Percentiles rank a stretch among this genome's conserved stretches.
phyloP scores from a whole-genome alignment of 2,113 vertebrate species.

The Ciconia boyciana region DNA sequence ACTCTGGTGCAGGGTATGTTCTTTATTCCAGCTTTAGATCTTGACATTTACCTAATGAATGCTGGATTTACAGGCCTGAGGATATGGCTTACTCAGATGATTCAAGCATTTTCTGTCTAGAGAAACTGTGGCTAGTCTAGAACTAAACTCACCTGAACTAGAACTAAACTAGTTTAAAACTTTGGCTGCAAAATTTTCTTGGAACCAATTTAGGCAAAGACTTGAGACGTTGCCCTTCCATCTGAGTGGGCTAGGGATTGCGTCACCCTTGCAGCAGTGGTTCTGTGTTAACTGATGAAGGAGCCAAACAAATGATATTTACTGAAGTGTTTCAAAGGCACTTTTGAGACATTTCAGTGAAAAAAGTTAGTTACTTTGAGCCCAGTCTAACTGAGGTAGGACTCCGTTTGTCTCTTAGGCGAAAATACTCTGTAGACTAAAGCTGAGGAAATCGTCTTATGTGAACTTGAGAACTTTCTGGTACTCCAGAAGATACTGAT shows the following conservation, averaged over 20 bases:
- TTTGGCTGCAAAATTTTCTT: background rate
- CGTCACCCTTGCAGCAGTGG: background rate
- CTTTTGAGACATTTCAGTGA: background rate
- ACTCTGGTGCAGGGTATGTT: background rate
- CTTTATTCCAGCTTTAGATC: background rate
- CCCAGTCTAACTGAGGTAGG: background rate
- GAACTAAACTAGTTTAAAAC: background rate
- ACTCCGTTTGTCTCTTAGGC: background rate
- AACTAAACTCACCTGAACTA: background rate
- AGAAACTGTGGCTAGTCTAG: background rate
- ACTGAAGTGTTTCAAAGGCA: background rate
- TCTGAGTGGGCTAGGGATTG: background rate
- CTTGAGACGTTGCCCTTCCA: background rate
- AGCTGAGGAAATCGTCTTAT: background rate
- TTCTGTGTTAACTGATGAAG: background rate
- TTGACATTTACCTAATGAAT: background rate
- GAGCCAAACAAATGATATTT: background rate
- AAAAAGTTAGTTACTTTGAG: background rate
- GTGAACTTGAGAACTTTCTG: background rate
- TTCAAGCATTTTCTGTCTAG: background rate
- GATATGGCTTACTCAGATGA: background rate
- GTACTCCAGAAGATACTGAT: background rate
- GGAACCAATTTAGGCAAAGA: background rate
- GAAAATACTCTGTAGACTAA: background rate
- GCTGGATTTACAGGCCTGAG: background rate